These are phyloP conservation scores for Agrochola litura DNA, from an alignment of 2,888 invertebrate genomes.

Conservation along the genomic window DNA sequence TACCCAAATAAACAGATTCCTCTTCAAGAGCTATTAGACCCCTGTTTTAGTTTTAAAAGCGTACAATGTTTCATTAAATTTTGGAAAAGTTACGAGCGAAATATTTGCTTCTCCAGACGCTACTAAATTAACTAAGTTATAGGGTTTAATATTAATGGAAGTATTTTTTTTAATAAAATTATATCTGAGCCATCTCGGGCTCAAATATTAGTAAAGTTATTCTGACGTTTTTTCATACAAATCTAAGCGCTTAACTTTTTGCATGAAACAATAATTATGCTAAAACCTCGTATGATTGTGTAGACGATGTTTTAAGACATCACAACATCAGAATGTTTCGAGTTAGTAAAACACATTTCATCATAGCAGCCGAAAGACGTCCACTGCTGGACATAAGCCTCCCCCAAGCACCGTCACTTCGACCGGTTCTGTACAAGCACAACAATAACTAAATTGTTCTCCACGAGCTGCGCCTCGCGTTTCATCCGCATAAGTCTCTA, in stretches of 20 bases:
- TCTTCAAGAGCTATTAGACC: slow-evolving; percentile 34
- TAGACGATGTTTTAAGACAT: not conserved
- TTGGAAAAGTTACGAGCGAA: slow-evolving; percentile 54
- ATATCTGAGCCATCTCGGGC: not conserved
- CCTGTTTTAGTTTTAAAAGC: slow-evolving; percentile 48
- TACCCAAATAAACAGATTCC: slow-evolving; percentile 33
- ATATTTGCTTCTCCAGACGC: slow-evolving; percentile 33
- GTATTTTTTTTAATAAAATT: not conserved
- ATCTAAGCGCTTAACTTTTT: not conserved
- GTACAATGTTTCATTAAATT: slow-evolving; percentile 66
- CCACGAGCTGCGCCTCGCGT: too few species aligned
- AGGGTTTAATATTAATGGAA: slow-evolving; percentile 28
- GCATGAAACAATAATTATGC: not conserved
- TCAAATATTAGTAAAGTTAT: slow-evolving; percentile 24
- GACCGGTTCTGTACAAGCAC: not conserved
- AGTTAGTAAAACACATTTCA: not conserved
- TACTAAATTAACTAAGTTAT: slow-evolving; percentile 47
- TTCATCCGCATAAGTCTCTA: too few species aligned
- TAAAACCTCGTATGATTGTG: not conserved
- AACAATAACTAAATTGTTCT: not conserved
- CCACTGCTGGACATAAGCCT: not conserved
- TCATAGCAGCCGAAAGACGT: not conserved
- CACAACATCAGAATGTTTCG: not conserved
- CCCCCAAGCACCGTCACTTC: not conserved
- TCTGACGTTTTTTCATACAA: not conserved